Evolutionary conservation across 1,140 invertebrate species (phyloP).

Genomic region (Bicyclus anynana): DNA sequence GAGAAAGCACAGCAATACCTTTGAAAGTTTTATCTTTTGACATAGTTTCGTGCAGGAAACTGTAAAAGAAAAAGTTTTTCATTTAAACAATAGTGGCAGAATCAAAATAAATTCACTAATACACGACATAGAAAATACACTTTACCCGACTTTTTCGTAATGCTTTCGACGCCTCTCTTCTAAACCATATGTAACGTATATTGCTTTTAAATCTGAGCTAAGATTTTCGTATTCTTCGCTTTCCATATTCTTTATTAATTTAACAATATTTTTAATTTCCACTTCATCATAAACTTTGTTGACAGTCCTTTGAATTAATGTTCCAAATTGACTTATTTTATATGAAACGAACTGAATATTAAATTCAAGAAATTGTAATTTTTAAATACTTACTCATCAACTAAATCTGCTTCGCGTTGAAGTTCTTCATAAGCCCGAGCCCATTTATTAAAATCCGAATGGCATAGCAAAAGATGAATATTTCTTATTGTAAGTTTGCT

Average conservation of each 20-base stretch:
- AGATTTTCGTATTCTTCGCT: slow-evolving; percentile 52
- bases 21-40: too few species aligned
- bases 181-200: slow-evolving; percentile 52
- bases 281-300: slow-evolving; percentile 47
- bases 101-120: neutral
- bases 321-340: too few species aligned
- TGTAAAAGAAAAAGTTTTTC: too few species aligned
- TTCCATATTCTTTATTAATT: slow-evolving; percentile 51
- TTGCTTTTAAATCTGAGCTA: slow-evolving; percentile 43
- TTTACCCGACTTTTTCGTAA: slow-evolving; percentile 36
- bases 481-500: slow-evolving; percentile 52
- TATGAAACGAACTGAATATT: too few species aligned
- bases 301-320: neutral
- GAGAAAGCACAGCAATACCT: too few species aligned
- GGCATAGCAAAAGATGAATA: slow-evolving; percentile 55
- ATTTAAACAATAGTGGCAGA: too few species aligned
- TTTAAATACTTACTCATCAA: slow-evolving; percentile 48
- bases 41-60: too few species aligned
- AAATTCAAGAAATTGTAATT: neutral
- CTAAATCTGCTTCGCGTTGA: slow-evolving; percentile 40
- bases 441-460: slow-evolving; percentile 61
- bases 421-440: slow-evolving; percentile 50
- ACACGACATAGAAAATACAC: neutral
- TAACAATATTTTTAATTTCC: slow-evolving; percentile 54
- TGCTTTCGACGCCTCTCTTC: slow-evolving; percentile 47